Base-by-base conservation (phyloP, 2,113 vertebrate genomes). In the Lophotis ruficrista region DNA sequence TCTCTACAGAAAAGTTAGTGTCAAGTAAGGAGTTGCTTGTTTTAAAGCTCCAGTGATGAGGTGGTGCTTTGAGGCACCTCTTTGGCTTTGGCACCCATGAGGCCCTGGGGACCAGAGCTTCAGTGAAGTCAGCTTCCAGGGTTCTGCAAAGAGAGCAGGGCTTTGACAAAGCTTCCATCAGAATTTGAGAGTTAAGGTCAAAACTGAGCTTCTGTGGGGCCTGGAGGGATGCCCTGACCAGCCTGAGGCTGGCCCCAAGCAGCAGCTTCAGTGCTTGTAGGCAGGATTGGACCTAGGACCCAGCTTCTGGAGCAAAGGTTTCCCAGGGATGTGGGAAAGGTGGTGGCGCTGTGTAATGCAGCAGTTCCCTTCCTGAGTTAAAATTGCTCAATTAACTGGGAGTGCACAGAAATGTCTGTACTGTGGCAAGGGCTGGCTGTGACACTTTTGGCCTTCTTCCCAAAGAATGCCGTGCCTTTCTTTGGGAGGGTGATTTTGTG, bases 321-420 rank as follows among this genome's bases (percentile, higher is more conserved):
- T 72, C 31, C 54, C 8, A 12, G 37, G 3, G 53, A 27, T 38
- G 27, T 19, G 20, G 38, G 17, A 25, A 17, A 77, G 19, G 12
- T 0, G 1, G 30, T 8, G 33, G 15, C 37, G 41, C 33, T 61
- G 33, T 16, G 25, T 33, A 25, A 65, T 12, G 4, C 4, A 1
- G 15, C 12, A 13, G 14, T 70, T 61, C 30, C 12, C 31, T 35
- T 72, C 41, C 48, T 15, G 37, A 37, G 8, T 20, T 58, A 19
- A 87, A 92, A 65, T 31, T 37, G n/a, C 37, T 54, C 35, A 12
- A 1, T 68, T 83, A 72, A 47, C 24, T 62, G 45, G 47, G 86
- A 78, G 15, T 4, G 41, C 86, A 61, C 50, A 24, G 28, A n/a
- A 57, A 8, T 1, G 7, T 5, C 3, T 3, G 16, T 51, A 1